Percentiles rank a stretch among this genome's conserved stretches.
Conservation (phyloP, 2,113 vertebrate genomes). For the Hipposideros armiger region DNA sequence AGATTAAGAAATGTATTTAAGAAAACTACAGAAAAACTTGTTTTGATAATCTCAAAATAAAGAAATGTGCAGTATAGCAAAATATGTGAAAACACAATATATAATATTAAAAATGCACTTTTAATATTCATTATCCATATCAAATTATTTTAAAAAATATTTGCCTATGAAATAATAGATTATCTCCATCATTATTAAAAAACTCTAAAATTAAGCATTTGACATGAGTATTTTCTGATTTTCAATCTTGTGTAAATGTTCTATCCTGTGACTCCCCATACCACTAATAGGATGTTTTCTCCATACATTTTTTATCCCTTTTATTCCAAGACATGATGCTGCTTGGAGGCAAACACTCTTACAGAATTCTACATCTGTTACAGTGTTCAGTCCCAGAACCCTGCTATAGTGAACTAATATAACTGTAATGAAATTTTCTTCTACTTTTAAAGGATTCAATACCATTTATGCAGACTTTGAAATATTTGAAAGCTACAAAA, state of each 20-base stretch:
- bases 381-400: not conserved
- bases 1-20: not conserved
- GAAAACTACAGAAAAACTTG: not conserved
- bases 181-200: not conserved
- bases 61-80: not conserved
- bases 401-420: not conserved
- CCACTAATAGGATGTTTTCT: not conserved
- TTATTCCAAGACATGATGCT: not conserved
- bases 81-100: not conserved
- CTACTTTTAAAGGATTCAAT: not conserved
- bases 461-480: not conserved
- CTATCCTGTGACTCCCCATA: not conserved
- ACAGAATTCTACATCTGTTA: not conserved
- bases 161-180: not conserved
- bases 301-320: not conserved
- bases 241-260: not conserved
- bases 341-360: not conserved
- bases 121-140: not conserved
- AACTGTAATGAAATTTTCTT: not conserved
- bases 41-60: not conserved
- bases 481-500: not conserved
- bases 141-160: not conserved
- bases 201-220: not conserved
- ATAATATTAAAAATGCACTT: not conserved
- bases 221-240: not conserved